Evolutionary conservation across 2,888 invertebrate genomes (phyloP).

Genomic region (Acrobasis repandana): DNA sequence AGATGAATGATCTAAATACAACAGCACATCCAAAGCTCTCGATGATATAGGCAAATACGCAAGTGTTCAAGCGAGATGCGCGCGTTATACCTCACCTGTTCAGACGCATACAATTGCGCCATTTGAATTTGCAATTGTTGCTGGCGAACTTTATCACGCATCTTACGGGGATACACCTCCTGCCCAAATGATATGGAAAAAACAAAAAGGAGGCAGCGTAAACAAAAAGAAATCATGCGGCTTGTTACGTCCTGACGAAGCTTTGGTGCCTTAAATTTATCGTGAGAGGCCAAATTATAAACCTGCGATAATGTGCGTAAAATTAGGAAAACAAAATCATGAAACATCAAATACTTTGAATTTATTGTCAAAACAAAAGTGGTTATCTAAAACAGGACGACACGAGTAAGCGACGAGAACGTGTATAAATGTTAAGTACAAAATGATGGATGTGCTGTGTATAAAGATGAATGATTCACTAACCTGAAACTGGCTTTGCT

Average conservation of each 20-base stretch:
- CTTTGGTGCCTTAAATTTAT: slow-evolving; percentile 48
- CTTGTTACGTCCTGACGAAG: slow-evolving; percentile 64
- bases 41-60: slow-evolving; percentile 56
- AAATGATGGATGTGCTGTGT: slow-evolving; percentile 75
- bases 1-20: slow-evolving; percentile 55
- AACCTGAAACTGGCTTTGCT: slow-evolving; percentile 87
- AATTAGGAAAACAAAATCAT: slow-evolving; percentile 44
- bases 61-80: slow-evolving; percentile 72
- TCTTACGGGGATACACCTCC: slow-evolving; percentile 92
- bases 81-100: slow-evolving; percentile 79
- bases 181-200: slow-evolving; percentile 84
- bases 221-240: slow-evolving; percentile 79
- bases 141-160: slow-evolving; percentile 90
- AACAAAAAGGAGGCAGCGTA: slow-evolving; percentile 82
- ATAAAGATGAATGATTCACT: slow-evolving; percentile 44
- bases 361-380: slow-evolving; percentile 52
- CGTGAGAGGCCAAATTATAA: slow-evolving; percentile 50
- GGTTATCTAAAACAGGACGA: slow-evolving; percentile 71
- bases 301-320: slow-evolving; percentile 50
- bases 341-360: slow-evolving; percentile 46
- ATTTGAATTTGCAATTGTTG: slow-evolving; percentile 85
- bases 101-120: slow-evolving; percentile 81
- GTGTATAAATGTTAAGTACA: slow-evolving; percentile 58
- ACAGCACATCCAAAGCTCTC: slow-evolving; percentile 82
- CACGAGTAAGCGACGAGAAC: slow-evolving; percentile 65